Base-by-base conservation (phyloP, 2,113 vertebrate genomes). In the Dissostichus mawsoni region DNA sequence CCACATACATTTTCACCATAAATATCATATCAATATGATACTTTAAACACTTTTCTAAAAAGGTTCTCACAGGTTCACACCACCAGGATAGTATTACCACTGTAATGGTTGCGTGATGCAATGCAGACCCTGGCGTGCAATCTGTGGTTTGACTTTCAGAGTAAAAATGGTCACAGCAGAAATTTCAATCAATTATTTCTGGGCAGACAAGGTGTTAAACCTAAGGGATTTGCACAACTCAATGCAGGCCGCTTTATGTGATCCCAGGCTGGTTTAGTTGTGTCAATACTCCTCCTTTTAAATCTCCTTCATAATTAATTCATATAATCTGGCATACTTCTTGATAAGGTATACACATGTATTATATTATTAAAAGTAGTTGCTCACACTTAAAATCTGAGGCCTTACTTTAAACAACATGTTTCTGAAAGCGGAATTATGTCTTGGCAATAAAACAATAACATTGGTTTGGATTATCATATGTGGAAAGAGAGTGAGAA, bases 221-320 rank as follows among this genome's bases (percentile, higher is more conserved):
- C 74, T 72, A 23, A 0, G 77, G 78, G 78, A 87, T 90, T 88
- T 69, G 18, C 33, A 53, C 29, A 47, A 45, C 69, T 80, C 16
- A 86, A 80, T 69, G 14, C 68, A 48, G 50, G 51, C 17, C 16
- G 55, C 18, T 25, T 81, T 57, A 55, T 65, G 51, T 68, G 56
- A 80, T 76, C 61, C 59, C 64, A 41, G 53, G 17, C 20, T 23
- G 48, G 18, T 66, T 68, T 20, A 12, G 11, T 20, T 11, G 52
- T 84, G 57, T 51, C 67, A 57, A 63, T 10, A 13, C 52, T 69
- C 62, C 77, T 33, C 11, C 33, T 61, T 41, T 69, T 44, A 67
- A 33, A 71, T 65, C 20, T 48, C 47, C 12, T 55, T 76, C 53
- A 47, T 16, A 47, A 59, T 36, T 57, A 62, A 63, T 70, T 72